phyloP scores from a whole-genome alignment of 30 jellyfish, hydroid and myxozoan genomes.

The Cassiopea andromeda region DNA sequence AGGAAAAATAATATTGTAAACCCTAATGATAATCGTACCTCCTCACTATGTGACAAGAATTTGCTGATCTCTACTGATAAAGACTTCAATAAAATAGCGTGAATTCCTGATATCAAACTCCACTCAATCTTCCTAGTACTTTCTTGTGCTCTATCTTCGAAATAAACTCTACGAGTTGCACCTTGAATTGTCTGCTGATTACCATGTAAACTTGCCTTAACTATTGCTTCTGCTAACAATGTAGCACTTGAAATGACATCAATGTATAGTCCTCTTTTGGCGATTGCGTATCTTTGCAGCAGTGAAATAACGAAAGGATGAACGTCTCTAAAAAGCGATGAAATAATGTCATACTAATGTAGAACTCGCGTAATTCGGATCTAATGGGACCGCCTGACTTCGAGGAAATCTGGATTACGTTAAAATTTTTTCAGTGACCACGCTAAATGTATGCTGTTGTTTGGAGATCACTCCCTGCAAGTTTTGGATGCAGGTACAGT shows the following conservation, averaged over 20 bases:
- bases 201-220: not conserved
- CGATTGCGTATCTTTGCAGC: conserved; percentile 29
- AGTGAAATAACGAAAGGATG: conserved; percentile 35
- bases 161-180: not conserved
- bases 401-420: not conserved
- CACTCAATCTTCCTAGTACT: not conserved
- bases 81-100: conserved; percentile 27
- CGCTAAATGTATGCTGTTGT: not conserved
- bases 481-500: not conserved
- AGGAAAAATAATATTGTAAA: too few relatives aligned
- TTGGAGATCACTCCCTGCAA: conserved; percentile 1
- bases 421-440: not conserved
- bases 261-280: not conserved
- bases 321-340: conserved; percentile 31
- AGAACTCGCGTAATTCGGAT: not conserved
- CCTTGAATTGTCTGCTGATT: not conserved
- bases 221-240: conserved; percentile 33
- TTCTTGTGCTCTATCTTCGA: conserved; percentile 6
- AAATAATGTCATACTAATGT: not conserved
- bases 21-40: not conserved
- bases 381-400: not conserved
- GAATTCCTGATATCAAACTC: conserved; percentile 20
- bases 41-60: not conserved
- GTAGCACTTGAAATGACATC: conserved; percentile 2
- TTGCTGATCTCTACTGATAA: not conserved